These are phyloP conservation scores for Andrena marginata DNA, from an alignment of 2,888 invertebrate genomes.

Conservation along the genomic window DNA sequence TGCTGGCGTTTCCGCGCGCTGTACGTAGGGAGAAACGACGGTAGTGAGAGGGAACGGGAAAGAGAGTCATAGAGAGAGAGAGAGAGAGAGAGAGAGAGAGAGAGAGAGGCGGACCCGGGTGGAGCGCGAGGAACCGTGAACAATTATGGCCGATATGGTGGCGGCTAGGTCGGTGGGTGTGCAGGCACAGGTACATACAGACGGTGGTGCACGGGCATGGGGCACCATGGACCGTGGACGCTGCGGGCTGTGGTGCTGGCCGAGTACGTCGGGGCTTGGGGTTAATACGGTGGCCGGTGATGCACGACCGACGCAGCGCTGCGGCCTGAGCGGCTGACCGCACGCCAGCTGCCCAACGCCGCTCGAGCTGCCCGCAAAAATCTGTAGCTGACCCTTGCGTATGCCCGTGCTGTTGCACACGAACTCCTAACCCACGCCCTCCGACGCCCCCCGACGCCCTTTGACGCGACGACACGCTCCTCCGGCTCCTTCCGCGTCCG, in stretches of 20 bases:
- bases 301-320: slow-evolving; percentile 83
- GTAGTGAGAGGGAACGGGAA: no score
- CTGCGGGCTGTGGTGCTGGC: slow-evolving; percentile 77
- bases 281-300: slow-evolving; percentile 84
- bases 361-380: slow-evolving; percentile 80
- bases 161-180: slow-evolving; percentile 44
- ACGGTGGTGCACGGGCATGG: slow-evolving; percentile 56
- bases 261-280: slow-evolving; percentile 79
- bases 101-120: slow-evolving; percentile 13
- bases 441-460: neutral
- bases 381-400: slow-evolving; percentile 77
- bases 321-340: slow-evolving; percentile 83
- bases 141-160: slow-evolving; percentile 67
- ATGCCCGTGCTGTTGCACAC: slow-evolving; percentile 68
- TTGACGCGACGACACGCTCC: slow-evolving; percentile 11
- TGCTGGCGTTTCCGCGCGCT: slow-evolving; percentile 11
- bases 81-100: neutral
- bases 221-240: slow-evolving; percentile 73
- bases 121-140: slow-evolving; percentile 56
- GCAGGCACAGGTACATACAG: slow-evolving; percentile 51
- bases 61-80: no score
- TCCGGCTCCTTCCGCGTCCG: slow-evolving; percentile 12
- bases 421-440: slow-evolving; percentile 36
- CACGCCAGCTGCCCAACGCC: slow-evolving; percentile 83
- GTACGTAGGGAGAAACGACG: neutral